These are phyloP conservation scores for Monopterus albus DNA, from an alignment of 2,113 vertebrate genomes.

Conservation along the genomic window DNA sequence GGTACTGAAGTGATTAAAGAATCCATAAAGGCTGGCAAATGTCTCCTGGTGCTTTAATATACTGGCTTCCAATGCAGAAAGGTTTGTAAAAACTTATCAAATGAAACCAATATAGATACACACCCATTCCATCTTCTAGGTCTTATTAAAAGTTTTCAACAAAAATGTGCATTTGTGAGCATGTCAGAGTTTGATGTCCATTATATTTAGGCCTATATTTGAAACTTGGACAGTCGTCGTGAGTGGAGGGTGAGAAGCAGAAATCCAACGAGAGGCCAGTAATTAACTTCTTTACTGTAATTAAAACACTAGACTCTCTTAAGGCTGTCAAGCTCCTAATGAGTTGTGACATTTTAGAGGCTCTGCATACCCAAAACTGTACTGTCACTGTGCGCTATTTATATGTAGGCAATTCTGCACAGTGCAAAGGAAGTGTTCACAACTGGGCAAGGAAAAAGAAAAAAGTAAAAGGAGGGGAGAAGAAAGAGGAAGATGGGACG, in stretches of 20 bases:
- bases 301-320: constrained; percentile 86
- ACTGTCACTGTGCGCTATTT: constrained; percentile 64
- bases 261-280: constrained; percentile 68
- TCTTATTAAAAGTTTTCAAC: constrained; percentile 36
- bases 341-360: constrained; percentile 87
- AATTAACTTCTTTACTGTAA: constrained; percentile 92
- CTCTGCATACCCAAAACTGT: constrained; percentile 79
- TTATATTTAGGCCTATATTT: constrained; percentile 26
- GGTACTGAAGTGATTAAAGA: background rate
- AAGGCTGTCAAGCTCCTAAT: constrained; percentile 85
- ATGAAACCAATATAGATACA: background rate
- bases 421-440: background rate
- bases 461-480: constrained; percentile 68
- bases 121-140: background rate
- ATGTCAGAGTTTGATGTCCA: background rate
- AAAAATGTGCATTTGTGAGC: constrained; percentile 3
- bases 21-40: background rate
- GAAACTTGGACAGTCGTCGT: constrained; percentile 19
- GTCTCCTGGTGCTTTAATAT: background rate
- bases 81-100: background rate
- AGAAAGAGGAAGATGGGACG: constrained; percentile 73
- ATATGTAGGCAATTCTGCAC: background rate
- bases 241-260: constrained; percentile 46
- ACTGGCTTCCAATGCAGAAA: background rate
- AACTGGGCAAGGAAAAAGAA: constrained; percentile 8